phyloP scores from a whole-genome alignment of 2,113 vertebrate genomes.

The Ictalurus furcatus region DNA sequence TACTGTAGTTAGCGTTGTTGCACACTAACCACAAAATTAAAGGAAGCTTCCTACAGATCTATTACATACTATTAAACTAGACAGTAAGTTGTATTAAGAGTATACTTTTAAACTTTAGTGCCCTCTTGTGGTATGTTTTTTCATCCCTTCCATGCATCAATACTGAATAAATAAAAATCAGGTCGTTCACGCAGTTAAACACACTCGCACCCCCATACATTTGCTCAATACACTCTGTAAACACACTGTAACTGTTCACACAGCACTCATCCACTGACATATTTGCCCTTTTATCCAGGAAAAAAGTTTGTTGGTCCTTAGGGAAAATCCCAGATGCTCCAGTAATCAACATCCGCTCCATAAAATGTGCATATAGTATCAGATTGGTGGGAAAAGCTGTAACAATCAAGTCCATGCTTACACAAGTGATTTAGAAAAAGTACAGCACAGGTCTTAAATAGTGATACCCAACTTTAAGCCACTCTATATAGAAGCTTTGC shows the following conservation, averaged over 20 bases:
- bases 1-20: not conserved
- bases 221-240: not conserved
- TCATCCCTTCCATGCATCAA: not conserved
- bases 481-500: not conserved
- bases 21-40: not conserved
- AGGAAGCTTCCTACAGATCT: not conserved
- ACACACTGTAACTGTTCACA: not conserved
- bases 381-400: not conserved
- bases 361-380: not conserved
- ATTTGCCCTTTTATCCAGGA: not conserved
- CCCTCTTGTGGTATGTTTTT: not conserved
- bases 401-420: constrained; percentile 4
- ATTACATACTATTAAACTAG: not conserved
- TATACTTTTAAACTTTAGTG: not conserved
- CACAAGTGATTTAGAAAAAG: not conserved
- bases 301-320: not conserved
- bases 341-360: not conserved
- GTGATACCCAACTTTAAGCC: not conserved
- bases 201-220: not conserved
- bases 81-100: not conserved
- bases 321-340: constrained; percentile 34
- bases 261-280: not conserved
- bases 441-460: not conserved
- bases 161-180: not conserved
- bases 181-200: not conserved